Base-by-base conservation (phyloP, 2,797 vertebrate genomes). In the Rhinogobio ventralis region DNA sequence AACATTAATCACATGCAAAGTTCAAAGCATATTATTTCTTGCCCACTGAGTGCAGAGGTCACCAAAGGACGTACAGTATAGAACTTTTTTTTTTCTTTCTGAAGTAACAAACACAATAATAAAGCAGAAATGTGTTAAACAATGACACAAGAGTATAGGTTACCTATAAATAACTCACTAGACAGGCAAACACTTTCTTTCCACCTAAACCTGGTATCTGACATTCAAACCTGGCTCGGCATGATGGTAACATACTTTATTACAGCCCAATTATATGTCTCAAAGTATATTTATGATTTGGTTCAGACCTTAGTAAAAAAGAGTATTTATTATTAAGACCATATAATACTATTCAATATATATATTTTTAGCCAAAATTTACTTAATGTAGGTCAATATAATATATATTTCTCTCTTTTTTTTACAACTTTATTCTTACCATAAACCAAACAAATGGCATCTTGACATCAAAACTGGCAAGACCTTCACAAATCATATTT, bases 21-120 rank as follows among this genome's bases (percentile, higher is more conserved):
- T 62, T 30, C 10, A 66, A 33, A 76, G 62, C n/a, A 76, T 45
- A 49, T 64, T n/a, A 46, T 82, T 74, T 64, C 28, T 51, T 64
- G 28, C 25, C 19, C 51, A 46, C 25, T n/a, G 53, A 19, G 0
- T 30, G 15, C 51, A 83, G 55, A 20, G 25, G 45, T 64, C 17
- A 42, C 9, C 20, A 39, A 42, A 60, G 17, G 20, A 25, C 1
- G 0, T 17, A 57, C 49, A 53, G 13, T 25, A 42, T n/a, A 78
- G 1, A 11, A 42, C 13, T n/a, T 9, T 75, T 66, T 74, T 23
- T 66, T 36, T 15, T 83, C 51, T 64, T 23, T 66, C 66, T 20
- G 7, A 75, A 74, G 9, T 30, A 74, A 39, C 42, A 8, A 64
- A 60, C 55, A 33, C 19, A 49, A 5, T n/a, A 66, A 69, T 49